Evolutionary conservation across 2,113 vertebrate species (phyloP).

Genomic region (Aspiorhynchus laticeps): DNA sequence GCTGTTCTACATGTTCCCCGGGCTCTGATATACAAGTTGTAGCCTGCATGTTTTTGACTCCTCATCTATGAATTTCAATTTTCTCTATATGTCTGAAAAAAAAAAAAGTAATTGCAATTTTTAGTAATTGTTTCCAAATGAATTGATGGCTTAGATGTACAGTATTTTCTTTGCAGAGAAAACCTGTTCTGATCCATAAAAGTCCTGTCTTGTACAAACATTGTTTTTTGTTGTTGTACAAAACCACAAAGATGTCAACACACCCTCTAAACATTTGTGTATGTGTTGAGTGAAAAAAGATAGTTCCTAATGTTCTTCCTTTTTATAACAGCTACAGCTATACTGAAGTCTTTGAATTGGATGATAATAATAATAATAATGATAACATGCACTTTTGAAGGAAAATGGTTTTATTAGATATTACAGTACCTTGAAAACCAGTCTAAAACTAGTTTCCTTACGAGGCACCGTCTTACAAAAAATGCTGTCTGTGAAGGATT

Average conservation of each 20-base stretch:
- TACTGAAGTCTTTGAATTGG: not conserved
- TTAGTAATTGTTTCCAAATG: not conserved
- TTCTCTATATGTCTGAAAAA: not conserved
- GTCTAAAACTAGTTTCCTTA: not conserved
- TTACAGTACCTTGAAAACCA: no score
- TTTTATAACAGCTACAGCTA: not conserved
- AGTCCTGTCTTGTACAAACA: not conserved
- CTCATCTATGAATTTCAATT: not conserved
- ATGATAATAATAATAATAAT: not conserved
- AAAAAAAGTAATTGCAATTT: not conserved
- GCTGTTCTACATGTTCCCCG: slow-evolving; percentile 80
- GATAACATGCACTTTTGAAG: not conserved
- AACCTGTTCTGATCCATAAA: not conserved
- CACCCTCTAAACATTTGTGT: not conserved
- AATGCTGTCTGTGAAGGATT: not conserved
- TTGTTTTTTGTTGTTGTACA: not conserved
- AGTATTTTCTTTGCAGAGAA: not conserved
- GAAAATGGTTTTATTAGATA: not conserved
- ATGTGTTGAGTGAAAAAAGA: not conserved
- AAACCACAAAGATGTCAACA: not conserved
- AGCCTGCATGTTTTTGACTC: not conserved
- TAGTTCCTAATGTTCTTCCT: not conserved
- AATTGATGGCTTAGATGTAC: not conserved
- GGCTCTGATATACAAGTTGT: slow-evolving; percentile 56
- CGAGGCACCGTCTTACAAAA: not conserved